Conservation (phyloP, 2,888 invertebrate species). For the Pachycephus smyrnensis region DNA sequence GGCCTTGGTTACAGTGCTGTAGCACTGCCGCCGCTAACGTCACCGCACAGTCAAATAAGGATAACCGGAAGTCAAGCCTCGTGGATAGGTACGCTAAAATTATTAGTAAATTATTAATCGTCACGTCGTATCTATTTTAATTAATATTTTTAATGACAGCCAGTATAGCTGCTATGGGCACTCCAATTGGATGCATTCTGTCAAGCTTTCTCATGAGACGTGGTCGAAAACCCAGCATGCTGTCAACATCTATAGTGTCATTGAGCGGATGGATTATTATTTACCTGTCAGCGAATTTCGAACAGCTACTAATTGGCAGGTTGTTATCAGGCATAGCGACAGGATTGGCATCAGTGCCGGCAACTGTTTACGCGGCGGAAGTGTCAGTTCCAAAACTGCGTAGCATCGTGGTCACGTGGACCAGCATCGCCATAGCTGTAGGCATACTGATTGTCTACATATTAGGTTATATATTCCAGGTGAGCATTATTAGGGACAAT, state of each 20-base stretch:
- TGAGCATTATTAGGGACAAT: conserved; percentile 39
- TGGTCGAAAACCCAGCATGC: conserved; percentile 69
- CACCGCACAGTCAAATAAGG: conserved; percentile 51
- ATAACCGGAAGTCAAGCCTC: conserved; percentile 67
- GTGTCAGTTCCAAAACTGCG: conserved; percentile 67
- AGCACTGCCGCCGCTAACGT: conserved; percentile 66
- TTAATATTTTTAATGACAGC: conserved; percentile 61
- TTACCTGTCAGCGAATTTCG: conserved; percentile 63
- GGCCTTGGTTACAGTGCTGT: conserved; percentile 72
- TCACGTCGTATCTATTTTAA: background rate
- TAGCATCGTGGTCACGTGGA: conserved; percentile 71
- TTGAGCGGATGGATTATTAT: conserved; percentile 70
- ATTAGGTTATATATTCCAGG: conserved; percentile 68
- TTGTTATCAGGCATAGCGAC: conserved; percentile 69
- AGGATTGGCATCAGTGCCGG: conserved; percentile 70
- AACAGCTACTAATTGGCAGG: conserved; percentile 67
- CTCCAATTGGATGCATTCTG: conserved; percentile 70
- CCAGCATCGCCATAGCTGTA: conserved; percentile 68
- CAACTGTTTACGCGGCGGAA: conserved; percentile 71
- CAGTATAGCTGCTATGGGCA: conserved; percentile 70
- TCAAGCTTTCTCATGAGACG: conserved; percentile 69
- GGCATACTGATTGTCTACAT: conserved; percentile 70
- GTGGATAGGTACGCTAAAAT: conserved; percentile 70
- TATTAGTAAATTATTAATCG: background rate
- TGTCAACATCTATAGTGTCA: conserved; percentile 68